Evolutionary conservation across 2,888 invertebrate genomes (phyloP).

Genomic region (Synanthedon myopaeformis): DNA sequence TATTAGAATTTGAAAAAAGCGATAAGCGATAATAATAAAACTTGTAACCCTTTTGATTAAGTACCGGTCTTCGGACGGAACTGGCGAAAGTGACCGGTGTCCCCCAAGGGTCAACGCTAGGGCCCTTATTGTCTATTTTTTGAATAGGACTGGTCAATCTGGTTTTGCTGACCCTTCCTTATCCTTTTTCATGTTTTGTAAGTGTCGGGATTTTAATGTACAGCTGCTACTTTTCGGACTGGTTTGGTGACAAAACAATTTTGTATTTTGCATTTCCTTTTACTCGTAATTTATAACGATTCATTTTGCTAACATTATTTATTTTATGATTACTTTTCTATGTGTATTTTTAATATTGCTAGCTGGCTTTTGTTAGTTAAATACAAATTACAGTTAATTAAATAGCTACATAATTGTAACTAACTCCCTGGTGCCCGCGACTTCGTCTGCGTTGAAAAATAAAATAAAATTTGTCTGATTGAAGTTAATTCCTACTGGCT

Average conservation of each 20-base stretch:
- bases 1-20: conserved; percentile 8
- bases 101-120: conserved; percentile 56
- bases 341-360: no score
- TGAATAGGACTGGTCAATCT: conserved; percentile 63
- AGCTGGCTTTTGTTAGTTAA: no score
- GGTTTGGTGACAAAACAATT: conserved; percentile 32
- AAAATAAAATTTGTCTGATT: no score
- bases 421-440: no score
- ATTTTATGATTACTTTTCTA: no score
- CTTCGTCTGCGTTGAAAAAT: no score
- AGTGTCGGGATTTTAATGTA: conserved; percentile 27
- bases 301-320: background rate
- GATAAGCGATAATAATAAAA: conserved; percentile 37
- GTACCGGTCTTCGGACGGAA: conserved; percentile 48
- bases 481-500: no score
- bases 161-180: conserved; percentile 65
- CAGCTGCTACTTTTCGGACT: conserved; percentile 43
- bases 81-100: conserved; percentile 53
- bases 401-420: no score
- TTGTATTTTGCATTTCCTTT: background rate
- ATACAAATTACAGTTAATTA: no score
- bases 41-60: conserved; percentile 37
- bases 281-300: background rate
- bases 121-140: conserved; percentile 49
- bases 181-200: conserved; percentile 43